Percentiles rank a stretch among this genome's conserved stretches.
phyloP scores from a whole-genome alignment of 2,113 vertebrate species.

The Mesocricetus auratus region DNA sequence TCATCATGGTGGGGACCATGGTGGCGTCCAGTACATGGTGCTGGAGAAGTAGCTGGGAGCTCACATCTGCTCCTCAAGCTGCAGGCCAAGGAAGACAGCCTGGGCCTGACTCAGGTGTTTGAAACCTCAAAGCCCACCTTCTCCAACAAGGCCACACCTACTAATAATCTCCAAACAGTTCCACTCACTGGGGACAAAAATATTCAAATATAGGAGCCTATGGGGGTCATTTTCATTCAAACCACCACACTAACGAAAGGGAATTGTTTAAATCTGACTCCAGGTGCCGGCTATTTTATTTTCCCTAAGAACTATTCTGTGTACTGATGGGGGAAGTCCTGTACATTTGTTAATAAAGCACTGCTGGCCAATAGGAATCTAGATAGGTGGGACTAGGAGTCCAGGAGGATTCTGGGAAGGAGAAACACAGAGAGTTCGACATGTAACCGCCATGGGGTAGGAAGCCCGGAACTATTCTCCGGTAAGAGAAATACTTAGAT shows the following conservation, averaged over 20 bases:
- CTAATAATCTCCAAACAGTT: not conserved
- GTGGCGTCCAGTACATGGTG: not conserved
- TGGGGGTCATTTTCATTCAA: not conserved
- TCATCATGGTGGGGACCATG: not conserved
- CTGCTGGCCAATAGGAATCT: no score
- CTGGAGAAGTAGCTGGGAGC: not conserved
- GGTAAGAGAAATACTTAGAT: no score
- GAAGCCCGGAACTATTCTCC: no score
- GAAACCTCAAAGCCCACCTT: not conserved
- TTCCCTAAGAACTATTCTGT: conserved; percentile 21
- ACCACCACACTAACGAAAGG: not conserved
- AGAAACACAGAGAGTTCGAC: no score
- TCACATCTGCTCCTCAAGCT: not conserved
- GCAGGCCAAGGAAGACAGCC: not conserved
- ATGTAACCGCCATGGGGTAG: no score
- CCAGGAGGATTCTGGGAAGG: no score
- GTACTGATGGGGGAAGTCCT: no score
- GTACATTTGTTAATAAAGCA: no score
- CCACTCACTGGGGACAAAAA: not conserved
- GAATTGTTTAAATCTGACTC: conserved; percentile 20
- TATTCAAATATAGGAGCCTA: not conserved
- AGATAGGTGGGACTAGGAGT: no score
- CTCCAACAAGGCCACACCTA: not conserved
- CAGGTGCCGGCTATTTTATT: not conserved
- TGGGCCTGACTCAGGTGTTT: not conserved